These are phyloP conservation scores for Drosophila willistoni DNA, from an alignment of 1,140 invertebrate genomes.

Conservation along the genomic window DNA sequence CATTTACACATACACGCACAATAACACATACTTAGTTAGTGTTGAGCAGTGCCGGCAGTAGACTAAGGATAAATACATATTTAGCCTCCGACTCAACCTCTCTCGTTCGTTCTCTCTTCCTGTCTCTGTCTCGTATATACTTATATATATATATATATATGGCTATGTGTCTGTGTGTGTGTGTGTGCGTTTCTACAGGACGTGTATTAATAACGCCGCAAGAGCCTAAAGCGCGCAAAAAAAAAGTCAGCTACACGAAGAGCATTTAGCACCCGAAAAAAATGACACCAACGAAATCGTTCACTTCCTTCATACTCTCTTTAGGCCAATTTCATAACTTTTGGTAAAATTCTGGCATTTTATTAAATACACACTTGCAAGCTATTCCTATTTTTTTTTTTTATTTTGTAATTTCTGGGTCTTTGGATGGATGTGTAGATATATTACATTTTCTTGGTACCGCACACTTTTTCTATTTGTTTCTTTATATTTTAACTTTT, in stretches of 20 bases:
- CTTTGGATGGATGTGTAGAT: constrained; percentile 14
- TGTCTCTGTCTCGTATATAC: constrained; percentile 2
- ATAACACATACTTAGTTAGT: constrained; percentile 13
- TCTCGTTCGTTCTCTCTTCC: constrained; percentile 12
- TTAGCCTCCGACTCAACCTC: constrained; percentile 26
- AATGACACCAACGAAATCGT: constrained; percentile 33
- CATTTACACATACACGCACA: neutral
- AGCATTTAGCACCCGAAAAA: constrained; percentile 81
- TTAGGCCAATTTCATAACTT: constrained; percentile 5
- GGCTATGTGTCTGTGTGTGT: constrained; percentile 24
- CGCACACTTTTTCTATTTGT: constrained; percentile 26
- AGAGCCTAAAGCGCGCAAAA: constrained; percentile 74
- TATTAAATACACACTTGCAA: constrained; percentile 15
- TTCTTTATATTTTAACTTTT: constrained; percentile 3
- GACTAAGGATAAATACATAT: constrained; percentile 42
- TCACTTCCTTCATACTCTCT: constrained; percentile 6
- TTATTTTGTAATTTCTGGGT: constrained; percentile 27
- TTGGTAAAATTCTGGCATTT: constrained; percentile 26
- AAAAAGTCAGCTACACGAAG: constrained; percentile 78
- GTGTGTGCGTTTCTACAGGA: constrained; percentile 23
- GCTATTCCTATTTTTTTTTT: constrained; percentile 36
- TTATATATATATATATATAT: constrained; percentile 2
- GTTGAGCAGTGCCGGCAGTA: constrained; percentile 36
- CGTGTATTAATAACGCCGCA: constrained; percentile 71
- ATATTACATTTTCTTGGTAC: constrained; percentile 29